Base-by-base conservation (phyloP, 2,797 vertebrate species). In the Capromys pilorides region DNA sequence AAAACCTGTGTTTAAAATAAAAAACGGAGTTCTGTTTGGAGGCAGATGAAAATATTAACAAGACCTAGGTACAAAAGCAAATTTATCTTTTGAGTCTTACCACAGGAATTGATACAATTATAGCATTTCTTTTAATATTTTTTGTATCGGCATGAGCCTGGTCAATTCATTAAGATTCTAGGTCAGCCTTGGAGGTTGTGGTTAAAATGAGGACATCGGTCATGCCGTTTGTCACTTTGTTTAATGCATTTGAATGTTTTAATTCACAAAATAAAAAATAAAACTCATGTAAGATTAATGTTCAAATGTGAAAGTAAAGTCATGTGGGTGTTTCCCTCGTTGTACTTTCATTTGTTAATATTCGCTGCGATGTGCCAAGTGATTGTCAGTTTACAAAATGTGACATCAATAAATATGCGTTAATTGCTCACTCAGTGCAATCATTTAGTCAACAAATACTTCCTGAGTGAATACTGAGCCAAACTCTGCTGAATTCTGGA, bases 341-440 rank as follows among this genome's bases (percentile, higher is more conserved):
- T 94, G 51, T 82, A 0, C 88, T 96, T 97, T 83, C 71, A 88
- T 77, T 88, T 93, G 79, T 93, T 95, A 88, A 31, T 88, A 80
- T 93, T 91, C 26, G 6, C 59, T 71, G 45, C 89, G 31, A 92
- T 83, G 0, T 91, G 51, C 67, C 84, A 95, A 96, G 36, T 87
- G 80, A 96, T 91, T 93, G 85, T 95, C 95, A 89, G 86, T 89
- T 97, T 96, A 90, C 67, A 96, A 97, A 96, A 95, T 93, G 80
- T 69, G 33, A 57, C 49, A 96, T 73, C 78, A 91, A 96, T 89
- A 94, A 95, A 95, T 95, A 81, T 73, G 31, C 8, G 69, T 96
- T 95, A 96, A 94, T 96, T 97, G 90, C 61, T 89, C 78, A 91
- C 81, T 96, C 78, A 90, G 36, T 93, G 92, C 88, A 88, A 31